Evolutionary conservation across 1,140 invertebrate species (phyloP).

Genomic region (Papilio aristodemus): DNA sequence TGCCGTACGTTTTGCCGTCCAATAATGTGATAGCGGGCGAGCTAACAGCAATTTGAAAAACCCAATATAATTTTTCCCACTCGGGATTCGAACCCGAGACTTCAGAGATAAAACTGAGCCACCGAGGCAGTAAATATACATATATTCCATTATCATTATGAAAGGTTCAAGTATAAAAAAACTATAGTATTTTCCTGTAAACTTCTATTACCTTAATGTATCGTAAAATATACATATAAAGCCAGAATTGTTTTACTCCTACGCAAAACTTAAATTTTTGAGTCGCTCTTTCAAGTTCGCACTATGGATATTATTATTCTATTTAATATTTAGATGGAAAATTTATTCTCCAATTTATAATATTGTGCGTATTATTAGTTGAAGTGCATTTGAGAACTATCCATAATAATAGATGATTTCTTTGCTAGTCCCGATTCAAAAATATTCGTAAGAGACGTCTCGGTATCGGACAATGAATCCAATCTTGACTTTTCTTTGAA

Average conservation of each 20-base stretch:
- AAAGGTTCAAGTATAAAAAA: background rate
- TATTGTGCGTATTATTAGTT: slow-evolving; percentile 6
- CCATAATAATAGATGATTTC: slow-evolving; percentile 25
- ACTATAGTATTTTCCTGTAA: slow-evolving; percentile 1
- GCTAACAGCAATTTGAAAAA: too few species aligned
- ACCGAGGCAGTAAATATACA: too few species aligned
- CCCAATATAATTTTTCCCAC: too few species aligned
- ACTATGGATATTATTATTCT: background rate
- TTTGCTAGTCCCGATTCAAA: slow-evolving; percentile 30
- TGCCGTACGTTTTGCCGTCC: too few species aligned
- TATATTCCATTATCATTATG: background rate
- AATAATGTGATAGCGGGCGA: too few species aligned
- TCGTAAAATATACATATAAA: background rate
- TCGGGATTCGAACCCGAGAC: too few species aligned
- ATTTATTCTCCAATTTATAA: background rate
- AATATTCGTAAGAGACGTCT: slow-evolving; percentile 35
- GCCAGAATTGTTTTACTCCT: background rate
- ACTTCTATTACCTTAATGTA: slow-evolving; percentile 2
- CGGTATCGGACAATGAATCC: slow-evolving; percentile 1
- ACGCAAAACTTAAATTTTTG: slow-evolving; percentile 4
- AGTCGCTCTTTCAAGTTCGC: background rate
- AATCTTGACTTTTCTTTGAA: slow-evolving; percentile 22
- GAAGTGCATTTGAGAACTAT: slow-evolving; percentile 24
- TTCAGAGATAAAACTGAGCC: too few species aligned
- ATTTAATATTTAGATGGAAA: background rate